Evolutionary conservation across 1,140 invertebrate species (phyloP).

Genomic region (Lordiphosa mommai): DNA sequence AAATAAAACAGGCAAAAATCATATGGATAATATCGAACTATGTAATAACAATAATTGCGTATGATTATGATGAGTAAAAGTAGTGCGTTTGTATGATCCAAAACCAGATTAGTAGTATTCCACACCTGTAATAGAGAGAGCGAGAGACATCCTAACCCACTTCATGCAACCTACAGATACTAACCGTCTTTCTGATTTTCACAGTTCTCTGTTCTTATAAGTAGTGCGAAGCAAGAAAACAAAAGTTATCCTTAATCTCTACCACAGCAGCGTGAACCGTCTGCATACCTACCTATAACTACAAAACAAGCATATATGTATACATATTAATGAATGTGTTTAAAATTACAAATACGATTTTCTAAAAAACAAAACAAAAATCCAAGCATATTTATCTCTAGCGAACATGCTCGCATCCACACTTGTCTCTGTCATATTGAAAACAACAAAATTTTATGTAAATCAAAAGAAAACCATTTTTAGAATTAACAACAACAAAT

Average conservation of each 20-base stretch:
- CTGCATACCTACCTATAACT: constrained; percentile 33
- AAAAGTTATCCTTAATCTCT: constrained; percentile 66
- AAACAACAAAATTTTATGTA: constrained; percentile 62
- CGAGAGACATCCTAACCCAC: constrained; percentile 3
- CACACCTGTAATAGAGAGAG: too few relatives aligned
- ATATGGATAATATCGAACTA: constrained; percentile 42
- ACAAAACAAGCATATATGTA: constrained; percentile 17
- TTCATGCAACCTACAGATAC: constrained; percentile 21
- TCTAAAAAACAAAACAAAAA: constrained; percentile 3
- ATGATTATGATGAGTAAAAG: constrained; percentile 30
- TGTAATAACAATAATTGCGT: constrained; percentile 63
- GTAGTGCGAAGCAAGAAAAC: constrained; percentile 60
- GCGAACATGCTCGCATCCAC: constrained; percentile 31
- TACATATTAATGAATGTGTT: constrained; percentile 43
- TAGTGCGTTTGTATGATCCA: constrained; percentile 48
- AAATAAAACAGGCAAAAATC: constrained; percentile 13
- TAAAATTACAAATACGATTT: constrained; percentile 47
- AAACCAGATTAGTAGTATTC: constrained; percentile 32
- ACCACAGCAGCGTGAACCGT: constrained; percentile 62
- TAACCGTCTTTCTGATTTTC: constrained; percentile 57
- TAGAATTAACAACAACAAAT: constrained; percentile 47
- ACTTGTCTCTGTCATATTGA: constrained; percentile 62
- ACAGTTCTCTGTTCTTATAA: constrained; percentile 62
- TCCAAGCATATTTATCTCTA: constrained; percentile 37
- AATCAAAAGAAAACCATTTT: constrained; percentile 59